A percentile compares a stretch with the other conserved stretches of the same genome.
These are phyloP conservation scores for Tangachromis dhanisi DNA, from an alignment of 2,113 vertebrate genomes.

Conservation along the genomic window DNA sequence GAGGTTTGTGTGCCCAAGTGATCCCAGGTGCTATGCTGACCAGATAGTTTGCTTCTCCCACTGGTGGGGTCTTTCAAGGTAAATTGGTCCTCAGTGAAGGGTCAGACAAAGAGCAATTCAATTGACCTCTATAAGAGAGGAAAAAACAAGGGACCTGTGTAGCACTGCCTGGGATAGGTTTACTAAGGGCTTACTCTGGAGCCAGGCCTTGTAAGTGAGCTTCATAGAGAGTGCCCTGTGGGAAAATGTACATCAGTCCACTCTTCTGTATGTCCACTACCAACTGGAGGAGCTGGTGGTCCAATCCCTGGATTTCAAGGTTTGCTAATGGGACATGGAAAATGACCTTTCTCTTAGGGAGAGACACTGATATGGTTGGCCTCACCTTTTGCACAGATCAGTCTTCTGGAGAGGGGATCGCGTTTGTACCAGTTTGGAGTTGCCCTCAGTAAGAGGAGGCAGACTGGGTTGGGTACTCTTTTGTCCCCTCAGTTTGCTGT, in stretches of 20 bases:
- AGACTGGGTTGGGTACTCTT: too few relatives aligned
- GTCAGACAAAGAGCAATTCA: neutral
- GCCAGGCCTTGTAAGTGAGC: neutral
- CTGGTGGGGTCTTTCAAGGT: neutral
- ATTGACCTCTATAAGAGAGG: neutral
- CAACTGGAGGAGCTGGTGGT: neutral
- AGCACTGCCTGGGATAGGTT: neutral
- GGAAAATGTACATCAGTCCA: neutral
- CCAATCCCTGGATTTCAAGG: neutral
- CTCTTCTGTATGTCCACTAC: neutral
- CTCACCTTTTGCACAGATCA: neutral
- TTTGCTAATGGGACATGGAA: accelerated
- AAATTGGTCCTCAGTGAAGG: neutral
- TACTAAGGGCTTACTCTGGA: neutral
- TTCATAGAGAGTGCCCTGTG: neutral
- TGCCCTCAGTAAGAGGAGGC: neutral
- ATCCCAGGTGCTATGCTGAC: neutral
- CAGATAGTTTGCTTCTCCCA: neutral
- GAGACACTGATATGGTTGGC: neutral
- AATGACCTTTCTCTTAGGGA: neutral
- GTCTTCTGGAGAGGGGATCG: neutral
- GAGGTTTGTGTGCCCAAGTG: neutral
- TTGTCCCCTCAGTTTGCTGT: neutral
- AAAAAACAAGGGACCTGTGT: neutral
- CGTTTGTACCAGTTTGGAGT: neutral